Percentiles rank a stretch among this genome's conserved stretches.
Conservation (phyloP, 2,113 vertebrate species). For the Leptodactylus fuscus region DNA sequence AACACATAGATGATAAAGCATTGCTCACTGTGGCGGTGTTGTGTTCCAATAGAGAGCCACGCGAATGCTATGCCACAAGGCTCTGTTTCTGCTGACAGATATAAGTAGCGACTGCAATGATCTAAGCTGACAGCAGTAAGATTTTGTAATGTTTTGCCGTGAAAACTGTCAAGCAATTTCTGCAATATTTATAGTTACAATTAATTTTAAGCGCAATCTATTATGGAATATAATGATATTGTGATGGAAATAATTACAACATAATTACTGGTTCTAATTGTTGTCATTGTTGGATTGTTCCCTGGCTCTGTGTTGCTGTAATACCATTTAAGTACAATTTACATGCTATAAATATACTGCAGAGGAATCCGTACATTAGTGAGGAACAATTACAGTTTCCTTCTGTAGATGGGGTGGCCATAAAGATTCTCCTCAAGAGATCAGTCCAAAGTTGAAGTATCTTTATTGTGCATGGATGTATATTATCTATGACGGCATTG, state of each 20-base stretch:
- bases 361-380: not conserved
- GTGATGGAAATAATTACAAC: conserved; percentile 4
- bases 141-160: not conserved
- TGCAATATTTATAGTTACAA: not conserved
- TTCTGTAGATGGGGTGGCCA: not conserved
- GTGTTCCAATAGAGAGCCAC: too few relatives aligned
- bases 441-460: too few relatives aligned
- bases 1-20: too few relatives aligned
- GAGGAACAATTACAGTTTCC: not conserved
- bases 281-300: not conserved
- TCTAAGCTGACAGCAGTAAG: not conserved
- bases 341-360: not conserved
- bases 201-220: not conserved
- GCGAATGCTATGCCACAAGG: not conserved
- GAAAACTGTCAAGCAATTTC: not conserved
- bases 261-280: conserved; percentile 2
- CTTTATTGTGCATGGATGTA: too few relatives aligned
- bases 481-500: too few relatives aligned
- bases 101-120: not conserved
- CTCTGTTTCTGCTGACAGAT: not conserved
- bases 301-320: not conserved
- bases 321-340: not conserved
- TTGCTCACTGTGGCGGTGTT: too few relatives aligned
- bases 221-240: not conserved
- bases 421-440: too few relatives aligned